Evolutionary conservation across 30 jellyfish, hydroid and myxozoan species (phyloP).

Genomic region (Hydra vulgaris): DNA sequence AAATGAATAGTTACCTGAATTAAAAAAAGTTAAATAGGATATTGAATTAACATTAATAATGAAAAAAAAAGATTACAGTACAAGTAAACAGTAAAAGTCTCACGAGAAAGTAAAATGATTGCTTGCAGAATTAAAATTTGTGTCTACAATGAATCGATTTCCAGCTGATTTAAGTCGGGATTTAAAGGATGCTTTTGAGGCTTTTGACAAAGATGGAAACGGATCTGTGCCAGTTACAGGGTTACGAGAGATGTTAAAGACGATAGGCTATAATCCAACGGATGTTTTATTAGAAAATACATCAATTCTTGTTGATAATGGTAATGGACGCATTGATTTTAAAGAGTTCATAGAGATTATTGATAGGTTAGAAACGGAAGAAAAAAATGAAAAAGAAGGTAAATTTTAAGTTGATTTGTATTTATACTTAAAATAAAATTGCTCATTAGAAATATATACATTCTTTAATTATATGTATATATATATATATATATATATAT

Average conservation of each 20-base stretch:
- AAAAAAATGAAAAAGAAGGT: constrained; percentile 11
- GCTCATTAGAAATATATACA: too few species aligned
- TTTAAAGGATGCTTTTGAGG: not conserved
- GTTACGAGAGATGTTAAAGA: constrained; percentile 17
- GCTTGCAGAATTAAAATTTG: too few species aligned
- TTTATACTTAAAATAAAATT: too few species aligned
- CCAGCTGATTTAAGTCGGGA: not conserved
- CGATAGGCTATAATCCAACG: constrained; percentile 27
- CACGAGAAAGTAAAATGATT: too few species aligned
- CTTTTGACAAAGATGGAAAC: not conserved
- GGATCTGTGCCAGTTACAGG: not conserved
- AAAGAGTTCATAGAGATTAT: constrained; percentile 21
- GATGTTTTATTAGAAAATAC: constrained; percentile 16
- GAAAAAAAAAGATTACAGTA: too few species aligned
- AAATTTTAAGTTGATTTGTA: not conserved
- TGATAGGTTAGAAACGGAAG: constrained; percentile 15
- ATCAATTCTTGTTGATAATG: constrained; percentile 23
- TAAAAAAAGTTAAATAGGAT: too few species aligned
- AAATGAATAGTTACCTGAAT: too few species aligned
- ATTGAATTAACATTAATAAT: too few species aligned
- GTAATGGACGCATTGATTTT: constrained; percentile 25
- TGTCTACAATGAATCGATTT: not conserved
- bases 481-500: too few species aligned
- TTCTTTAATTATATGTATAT: too few species aligned
- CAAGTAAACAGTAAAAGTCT: too few species aligned